Base-by-base conservation (phyloP, 2,888 invertebrate genomes). In the Drosophila anomalipes region DNA sequence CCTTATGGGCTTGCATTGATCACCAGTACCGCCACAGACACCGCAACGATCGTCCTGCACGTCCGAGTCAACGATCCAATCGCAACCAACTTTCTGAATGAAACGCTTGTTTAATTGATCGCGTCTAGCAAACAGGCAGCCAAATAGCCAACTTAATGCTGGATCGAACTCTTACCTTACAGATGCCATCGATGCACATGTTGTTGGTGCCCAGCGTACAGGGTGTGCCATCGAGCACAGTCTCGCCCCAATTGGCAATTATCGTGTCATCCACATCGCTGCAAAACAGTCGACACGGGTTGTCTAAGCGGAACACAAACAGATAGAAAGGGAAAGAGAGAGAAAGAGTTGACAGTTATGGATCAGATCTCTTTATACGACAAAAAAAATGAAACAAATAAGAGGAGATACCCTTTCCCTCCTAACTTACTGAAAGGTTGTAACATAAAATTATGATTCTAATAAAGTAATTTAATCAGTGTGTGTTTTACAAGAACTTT, bases 71-170 rank as follows among this genome's bases (percentile, higher is more conserved):
- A 98, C 96, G 63, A 95, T 94, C 97, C 97, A 98, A 94, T 98
- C 98, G 94, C 98, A 98, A n/a, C 98, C 97, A 62, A 98, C 97
- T 94, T 96, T 96, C 96, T 97, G 95, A 90, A 95, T 95, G 79
- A 94, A 94, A 89, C 69, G 77, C 80, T 78, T 72, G 83, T 84
- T 84, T 80, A 89, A 83, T 89, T 78, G 80, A 83, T 84, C 86
- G 70, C 66, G 57, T 52, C 76, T 53, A 33, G 12, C 32, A 35
- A 33, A 19, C 22, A 5, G 10, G 33, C 6, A 12, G 33, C 47
- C 22, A 47, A 16, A 26, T 9, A 26, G 47, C 47, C 26, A 14
- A 12, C 1, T 16, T 19, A 62, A 35, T 37, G 22, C 37, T 16
- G 26, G 37, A 60, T 26, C 79, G 74, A 57, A 39, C 68, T 79